Evolutionary conservation across 2,888 invertebrate genomes (phyloP).

Genomic region (Drosophila kambysellisi): DNA sequence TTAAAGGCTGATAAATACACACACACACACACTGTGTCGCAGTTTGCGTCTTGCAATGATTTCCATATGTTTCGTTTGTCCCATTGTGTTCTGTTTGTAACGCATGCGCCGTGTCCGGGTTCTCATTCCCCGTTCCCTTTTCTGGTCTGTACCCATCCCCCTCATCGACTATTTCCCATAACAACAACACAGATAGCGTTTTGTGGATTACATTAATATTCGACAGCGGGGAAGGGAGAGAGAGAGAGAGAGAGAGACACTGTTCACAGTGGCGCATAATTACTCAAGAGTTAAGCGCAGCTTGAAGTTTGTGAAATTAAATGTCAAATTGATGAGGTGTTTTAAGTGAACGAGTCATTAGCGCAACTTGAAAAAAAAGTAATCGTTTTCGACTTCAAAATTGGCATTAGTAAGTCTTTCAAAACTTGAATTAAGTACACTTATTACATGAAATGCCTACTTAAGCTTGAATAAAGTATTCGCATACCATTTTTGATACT

Average conservation of each 20-base stretch:
- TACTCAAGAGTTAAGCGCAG: not conserved
- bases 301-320: conserved; percentile 1
- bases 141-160: conserved; percentile 15
- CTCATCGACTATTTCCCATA: conserved; percentile 25
- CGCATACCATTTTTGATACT: not conserved
- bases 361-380: not conserved
- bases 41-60: conserved; percentile 22
- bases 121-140: not conserved
- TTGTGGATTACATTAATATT: conserved; percentile 66
- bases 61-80: conserved; percentile 52
- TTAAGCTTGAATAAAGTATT: not conserved
- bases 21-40: conserved; percentile 8
- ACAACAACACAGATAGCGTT: conserved; percentile 54
- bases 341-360: conserved; percentile 10
- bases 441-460: not conserved
- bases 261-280: conserved; percentile 59
- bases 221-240: conserved; percentile 18
- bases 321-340: conserved; percentile 13
- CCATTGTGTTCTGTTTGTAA: conserved; percentile 22
- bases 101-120: conserved; percentile 52
- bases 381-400: not conserved
- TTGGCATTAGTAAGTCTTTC: not conserved
- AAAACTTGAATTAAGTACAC: not conserved
- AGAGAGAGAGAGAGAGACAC: not conserved
- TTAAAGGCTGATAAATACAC: conserved; percentile 38